Evolutionary conservation across 2,113 vertebrate genomes (phyloP).

Genomic region (Ailurus styani): DNA sequence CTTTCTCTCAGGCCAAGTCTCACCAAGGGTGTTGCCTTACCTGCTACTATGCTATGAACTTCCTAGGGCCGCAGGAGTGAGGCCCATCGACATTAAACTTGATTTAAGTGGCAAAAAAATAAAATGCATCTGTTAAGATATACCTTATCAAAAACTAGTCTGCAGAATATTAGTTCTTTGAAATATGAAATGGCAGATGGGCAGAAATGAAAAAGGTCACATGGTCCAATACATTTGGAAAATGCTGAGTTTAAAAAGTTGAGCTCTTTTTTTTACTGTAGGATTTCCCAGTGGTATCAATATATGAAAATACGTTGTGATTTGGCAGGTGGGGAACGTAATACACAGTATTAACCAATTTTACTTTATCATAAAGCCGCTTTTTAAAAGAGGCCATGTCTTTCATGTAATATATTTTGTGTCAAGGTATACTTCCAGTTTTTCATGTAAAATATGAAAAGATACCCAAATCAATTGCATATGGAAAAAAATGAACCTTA

Average conservation of each 20-base stretch:
- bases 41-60: not conserved
- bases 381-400: not conserved
- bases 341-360: not conserved
- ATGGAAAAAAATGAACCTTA: constrained; percentile 14
- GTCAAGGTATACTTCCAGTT: not conserved
- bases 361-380: not conserved
- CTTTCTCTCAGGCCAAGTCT: not conserved
- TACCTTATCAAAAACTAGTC: not conserved
- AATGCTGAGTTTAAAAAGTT: constrained; percentile 5
- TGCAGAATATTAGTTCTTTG: not conserved
- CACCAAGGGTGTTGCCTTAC: no score
- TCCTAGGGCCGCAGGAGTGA: not conserved
- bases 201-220: not conserved
- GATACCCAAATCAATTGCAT: not conserved
- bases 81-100: not conserved
- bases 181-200: not conserved
- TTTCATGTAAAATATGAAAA: not conserved
- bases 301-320: not conserved
- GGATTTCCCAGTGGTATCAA: not conserved
- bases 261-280: not conserved
- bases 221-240: not conserved
- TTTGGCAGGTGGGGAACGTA: not conserved
- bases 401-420: constrained; percentile 5
- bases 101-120: not conserved
- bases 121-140: not conserved